These are phyloP conservation scores for Olivierus martensii DNA, from an alignment of 1,140 invertebrate genomes.

Conservation along the genomic window DNA sequence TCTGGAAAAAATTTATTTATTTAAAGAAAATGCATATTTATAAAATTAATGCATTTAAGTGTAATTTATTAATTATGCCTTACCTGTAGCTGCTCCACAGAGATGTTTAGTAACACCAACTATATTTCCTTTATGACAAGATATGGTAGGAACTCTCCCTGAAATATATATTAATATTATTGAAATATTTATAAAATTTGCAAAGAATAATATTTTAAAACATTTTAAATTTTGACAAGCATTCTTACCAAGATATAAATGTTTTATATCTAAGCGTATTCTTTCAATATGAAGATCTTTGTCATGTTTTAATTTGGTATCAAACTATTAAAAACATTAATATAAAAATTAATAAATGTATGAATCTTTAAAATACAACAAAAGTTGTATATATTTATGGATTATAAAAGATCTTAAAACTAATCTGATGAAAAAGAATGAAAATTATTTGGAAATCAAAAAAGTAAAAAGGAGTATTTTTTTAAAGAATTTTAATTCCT, in stretches of 20 bases:
- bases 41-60: too few species aligned
- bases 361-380: neutral
- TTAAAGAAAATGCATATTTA: constrained; percentile 1
- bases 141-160: constrained; percentile 6
- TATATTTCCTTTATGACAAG: constrained; percentile 29
- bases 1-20: constrained; percentile 34
- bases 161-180: neutral
- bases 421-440: too few species aligned
- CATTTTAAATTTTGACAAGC: constrained; percentile 29
- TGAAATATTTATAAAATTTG: neutral
- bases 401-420: too few species aligned
- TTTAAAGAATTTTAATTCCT: too few species aligned
- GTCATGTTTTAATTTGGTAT: constrained; percentile 48
- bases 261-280: constrained; percentile 54
- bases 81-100: constrained; percentile 67
- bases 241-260: constrained; percentile 47
- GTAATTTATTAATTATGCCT: too few species aligned
- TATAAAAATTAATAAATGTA: neutral
- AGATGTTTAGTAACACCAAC: constrained; percentile 72
- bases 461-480: too few species aligned
- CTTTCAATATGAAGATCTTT: constrained; percentile 37
- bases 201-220: neutral
- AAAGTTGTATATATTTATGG: too few species aligned
- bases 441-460: too few species aligned
- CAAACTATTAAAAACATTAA: constrained; percentile 29